Base-by-base conservation (phyloP, 2,888 invertebrate species). In the Aleiodes testaceus region DNA sequence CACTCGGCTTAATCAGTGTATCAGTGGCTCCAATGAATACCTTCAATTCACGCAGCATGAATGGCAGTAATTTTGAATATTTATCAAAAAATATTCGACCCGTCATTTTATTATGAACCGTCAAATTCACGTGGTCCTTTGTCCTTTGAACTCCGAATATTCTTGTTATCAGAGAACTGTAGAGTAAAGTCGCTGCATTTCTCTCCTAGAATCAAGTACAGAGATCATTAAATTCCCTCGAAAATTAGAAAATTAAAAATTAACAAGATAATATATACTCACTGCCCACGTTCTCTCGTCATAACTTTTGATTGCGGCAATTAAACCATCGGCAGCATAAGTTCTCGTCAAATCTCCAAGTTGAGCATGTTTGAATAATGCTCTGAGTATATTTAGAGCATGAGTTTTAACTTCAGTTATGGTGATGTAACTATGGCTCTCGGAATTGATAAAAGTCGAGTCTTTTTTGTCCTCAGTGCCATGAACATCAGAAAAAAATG, bases 101-200 rank as follows among this genome's bases (percentile, higher is more conserved):
- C 26, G 93, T 92, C 92, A 95, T 92, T 79, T 90, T 90, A 87
- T 93, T 93, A 63, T 93, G 90, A 14, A 90, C 87, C 71, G 90
- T 90, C 36, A 93, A 84, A 71, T 89, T 88, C n/a, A 91, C 90
- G 6, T 88, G 87, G 80, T 91, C 90, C 52, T 90, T 89, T 0
- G 90, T 90, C 67, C 93, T 89, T 79, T 91, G 90, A 18, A 96
- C 97, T 1, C 98, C 98, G 89, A 98, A 97, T 77, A 96, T 92
- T 75, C 97, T 90, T 53, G 92, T 93, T 82, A 96, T 91, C 44
- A 98, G 89, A 2, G 97, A 92, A 73, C 95, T 92, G 84, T 96
- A 94, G 66, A 98, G 88, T 68, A 98, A 88, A 0, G 96, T 95
- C 0, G 96, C 93, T 0, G 96, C 93, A 87, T 98, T 98, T 74